Evolutionary conservation across 2,888 invertebrate species (phyloP), one percentile per base, ranked within the genome.

Genomic region (Acleris sparsana): DNA sequence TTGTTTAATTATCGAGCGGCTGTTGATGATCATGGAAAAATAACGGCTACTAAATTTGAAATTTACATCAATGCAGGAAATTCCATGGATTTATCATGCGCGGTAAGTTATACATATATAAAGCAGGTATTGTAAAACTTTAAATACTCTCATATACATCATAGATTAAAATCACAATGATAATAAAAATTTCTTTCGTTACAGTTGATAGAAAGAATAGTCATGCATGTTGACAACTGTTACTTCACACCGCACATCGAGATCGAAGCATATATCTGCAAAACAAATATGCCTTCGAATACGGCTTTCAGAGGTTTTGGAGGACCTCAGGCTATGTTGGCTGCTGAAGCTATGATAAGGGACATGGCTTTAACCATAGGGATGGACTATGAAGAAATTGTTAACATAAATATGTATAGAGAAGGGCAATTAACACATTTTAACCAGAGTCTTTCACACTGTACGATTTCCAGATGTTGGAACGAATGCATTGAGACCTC

Each of bases 281-380:
- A 95, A 86, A 99, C 99, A 0, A 98, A 99, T 89, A 85, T 97
- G 71, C 95, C 97, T 0, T 97, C 98, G 0, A 98, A 97, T 81
- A 99, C 98, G 0, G 98, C 99, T 0, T 99, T 98, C 79, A 93
- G 99, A 78, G 98, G 97, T 2, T 98, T 98, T 78, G 98, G 98
- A 2, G 97, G 95, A 0, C 98, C 98, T 0, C 97, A 98, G 83
- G 97, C 96, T 5, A 97, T 98, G 97, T 95, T 97, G 75, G 94
- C 95, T 9, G 95, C 94, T 0, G 98, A 98, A 87, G 94, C 92
- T 69, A 95, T 97, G 77, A 94, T 97, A 53, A 93, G 96, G 70
- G 95, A 97, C 71, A 93, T 98, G 44, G 97, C 98, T 0, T 92
- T 93, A 33, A 93, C 92, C 67, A 89, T 97, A 43, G 91, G 93